phyloP scores from a whole-genome alignment of 2,113 vertebrate species.

The Piprites chloris region DNA sequence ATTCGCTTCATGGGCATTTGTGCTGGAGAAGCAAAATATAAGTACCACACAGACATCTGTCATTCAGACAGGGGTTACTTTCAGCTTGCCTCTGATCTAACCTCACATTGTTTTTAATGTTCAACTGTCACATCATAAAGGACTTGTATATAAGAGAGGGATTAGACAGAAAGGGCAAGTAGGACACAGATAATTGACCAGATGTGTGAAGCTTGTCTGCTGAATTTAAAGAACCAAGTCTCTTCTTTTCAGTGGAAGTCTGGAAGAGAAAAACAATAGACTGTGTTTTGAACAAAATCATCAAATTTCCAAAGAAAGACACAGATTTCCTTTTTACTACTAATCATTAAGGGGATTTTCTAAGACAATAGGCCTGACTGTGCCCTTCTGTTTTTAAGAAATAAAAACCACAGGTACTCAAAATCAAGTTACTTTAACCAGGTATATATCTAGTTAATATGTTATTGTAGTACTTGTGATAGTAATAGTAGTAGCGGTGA shows the following conservation, averaged over 20 bases:
- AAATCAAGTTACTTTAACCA: background rate
- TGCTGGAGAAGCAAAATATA: constrained; percentile 19
- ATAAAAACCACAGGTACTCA: background rate
- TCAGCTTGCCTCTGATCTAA: constrained; percentile 36
- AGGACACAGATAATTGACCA: constrained; percentile 59
- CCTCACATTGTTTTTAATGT: constrained; percentile 61
- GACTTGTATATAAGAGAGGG: constrained; percentile 8
- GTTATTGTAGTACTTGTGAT: background rate
- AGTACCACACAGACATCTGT: constrained; percentile 17
- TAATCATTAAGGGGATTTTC: background rate
- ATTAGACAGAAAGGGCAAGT: constrained; percentile 56
- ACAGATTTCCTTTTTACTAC: background rate
- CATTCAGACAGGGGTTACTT: constrained; percentile 60
- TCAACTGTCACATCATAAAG: constrained; percentile 50
- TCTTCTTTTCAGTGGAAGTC: background rate
- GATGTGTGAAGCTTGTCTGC: constrained; percentile 7
- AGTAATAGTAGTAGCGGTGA: background rate
- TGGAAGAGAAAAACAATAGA: background rate
- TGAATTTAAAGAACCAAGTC: constrained; percentile 34
- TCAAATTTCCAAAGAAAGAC: background rate
- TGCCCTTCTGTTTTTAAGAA: background rate
- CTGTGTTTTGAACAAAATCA: background rate
- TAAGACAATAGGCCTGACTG: background rate
- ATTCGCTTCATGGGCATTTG: background rate
- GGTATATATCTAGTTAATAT: background rate